phyloP scores from a whole-genome alignment of 2,113 vertebrate genomes.

The Nesoenas mayeri region DNA sequence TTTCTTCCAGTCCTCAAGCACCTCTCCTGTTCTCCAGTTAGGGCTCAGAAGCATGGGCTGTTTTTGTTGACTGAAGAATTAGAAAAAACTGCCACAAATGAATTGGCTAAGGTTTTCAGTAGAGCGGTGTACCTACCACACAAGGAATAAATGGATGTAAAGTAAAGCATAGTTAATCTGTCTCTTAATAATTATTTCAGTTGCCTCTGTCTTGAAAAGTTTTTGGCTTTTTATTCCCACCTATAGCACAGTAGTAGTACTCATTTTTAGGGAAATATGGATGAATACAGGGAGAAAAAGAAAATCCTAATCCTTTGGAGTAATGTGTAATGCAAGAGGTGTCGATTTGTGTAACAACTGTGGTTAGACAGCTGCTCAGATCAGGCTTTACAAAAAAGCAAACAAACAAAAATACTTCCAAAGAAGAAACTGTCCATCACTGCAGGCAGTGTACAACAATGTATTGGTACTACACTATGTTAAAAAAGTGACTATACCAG shows the following conservation, averaged over 20 bases:
- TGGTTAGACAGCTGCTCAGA: not conserved
- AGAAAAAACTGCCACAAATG: not conserved
- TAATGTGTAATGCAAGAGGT: not conserved
- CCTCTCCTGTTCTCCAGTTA: not conserved
- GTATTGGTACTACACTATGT: accelerated
- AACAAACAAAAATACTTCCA: not conserved
- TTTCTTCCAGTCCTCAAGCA: no score
- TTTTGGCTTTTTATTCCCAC: not conserved
- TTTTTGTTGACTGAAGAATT: not conserved
- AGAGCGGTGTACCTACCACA: not conserved
- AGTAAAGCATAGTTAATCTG: not conserved
- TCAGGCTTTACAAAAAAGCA: not conserved
- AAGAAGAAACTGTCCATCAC: not conserved
- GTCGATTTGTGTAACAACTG: not conserved
- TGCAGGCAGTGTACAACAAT: not conserved
- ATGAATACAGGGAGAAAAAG: not conserved
- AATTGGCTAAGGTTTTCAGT: not conserved
- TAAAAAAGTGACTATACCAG: not conserved
- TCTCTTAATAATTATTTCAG: not conserved
- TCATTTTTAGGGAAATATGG: not conserved
- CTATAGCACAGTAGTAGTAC: not conserved
- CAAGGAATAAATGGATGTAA: not conserved
- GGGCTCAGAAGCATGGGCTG: not conserved
- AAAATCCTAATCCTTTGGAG: not conserved
- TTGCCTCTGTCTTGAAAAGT: not conserved